Conservation (phyloP, 2,797 vertebrate species). For the Oceanodroma leucorhoa region DNA sequence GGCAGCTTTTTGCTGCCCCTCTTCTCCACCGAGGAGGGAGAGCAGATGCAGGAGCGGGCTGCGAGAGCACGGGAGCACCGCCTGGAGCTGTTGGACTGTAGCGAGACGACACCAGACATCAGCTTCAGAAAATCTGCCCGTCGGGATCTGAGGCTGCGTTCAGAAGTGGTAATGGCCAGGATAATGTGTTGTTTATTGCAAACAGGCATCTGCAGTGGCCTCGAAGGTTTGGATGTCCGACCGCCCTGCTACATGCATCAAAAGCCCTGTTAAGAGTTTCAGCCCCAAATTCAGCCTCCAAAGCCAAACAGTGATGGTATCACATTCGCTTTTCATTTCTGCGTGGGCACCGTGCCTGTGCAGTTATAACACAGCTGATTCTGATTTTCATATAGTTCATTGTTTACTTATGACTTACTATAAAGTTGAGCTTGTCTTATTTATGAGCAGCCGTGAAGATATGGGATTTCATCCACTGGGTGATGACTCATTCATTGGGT, state of each 20-base stretch:
- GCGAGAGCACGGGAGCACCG: accelerated
- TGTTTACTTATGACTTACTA: constrained; percentile 70
- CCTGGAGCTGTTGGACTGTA: neutral
- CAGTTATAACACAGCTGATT: constrained; percentile 55
- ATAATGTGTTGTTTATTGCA: constrained; percentile 26
- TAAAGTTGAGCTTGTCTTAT: constrained; percentile 58
- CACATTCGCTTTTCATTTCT: constrained; percentile 53
- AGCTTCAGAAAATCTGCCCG: neutral
- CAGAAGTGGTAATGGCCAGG: neutral
- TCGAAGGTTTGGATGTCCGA: neutral
- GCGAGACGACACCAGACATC: neutral
- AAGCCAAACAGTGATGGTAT: constrained; percentile 21
- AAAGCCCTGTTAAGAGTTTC: neutral
- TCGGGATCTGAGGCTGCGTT: neutral
- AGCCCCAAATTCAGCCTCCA: neutral
- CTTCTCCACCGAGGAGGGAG: neutral
- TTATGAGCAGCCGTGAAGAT: constrained; percentile 57
- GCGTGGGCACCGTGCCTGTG: neutral
- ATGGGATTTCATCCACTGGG: constrained; percentile 58
- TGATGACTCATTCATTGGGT: constrained; percentile 56
- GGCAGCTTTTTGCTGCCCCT: neutral
- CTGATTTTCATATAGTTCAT: constrained; percentile 62
- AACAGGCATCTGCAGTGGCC: neutral
- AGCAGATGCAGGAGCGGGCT: neutral
- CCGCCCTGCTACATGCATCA: neutral